Evolutionary conservation across 1,140 invertebrate genomes (phyloP).

Genomic region (Drosophila subobscura): DNA sequence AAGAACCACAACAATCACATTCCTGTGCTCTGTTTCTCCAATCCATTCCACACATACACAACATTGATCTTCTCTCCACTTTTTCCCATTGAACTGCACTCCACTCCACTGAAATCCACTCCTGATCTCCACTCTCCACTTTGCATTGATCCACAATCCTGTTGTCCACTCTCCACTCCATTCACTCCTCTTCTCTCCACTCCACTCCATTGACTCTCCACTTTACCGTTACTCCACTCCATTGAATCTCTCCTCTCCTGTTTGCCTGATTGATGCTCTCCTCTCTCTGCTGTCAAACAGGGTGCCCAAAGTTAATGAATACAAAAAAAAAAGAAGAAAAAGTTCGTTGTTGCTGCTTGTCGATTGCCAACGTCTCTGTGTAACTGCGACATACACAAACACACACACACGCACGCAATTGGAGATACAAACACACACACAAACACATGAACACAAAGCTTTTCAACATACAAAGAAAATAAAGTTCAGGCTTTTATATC

Average conservation of each 20-base stretch:
- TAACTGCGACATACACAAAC: constrained; percentile 60
- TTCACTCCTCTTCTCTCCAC: too few species aligned
- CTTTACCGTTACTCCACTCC: too few species aligned
- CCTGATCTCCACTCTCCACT: too few species aligned
- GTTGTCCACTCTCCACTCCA: too few species aligned
- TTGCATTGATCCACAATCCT: too few species aligned
- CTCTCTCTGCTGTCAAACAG: constrained; percentile 66
- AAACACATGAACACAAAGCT: constrained; percentile 16
- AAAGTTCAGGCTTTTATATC: constrained; percentile 3
- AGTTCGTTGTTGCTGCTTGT: constrained; percentile 81
- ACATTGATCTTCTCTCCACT: not conserved
- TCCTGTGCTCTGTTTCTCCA: constrained; percentile 45
- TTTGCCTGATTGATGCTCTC: constrained; percentile 16
- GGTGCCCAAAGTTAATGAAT: constrained; percentile 49
- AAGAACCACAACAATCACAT: constrained; percentile 36
- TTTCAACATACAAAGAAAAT: constrained; percentile 16
- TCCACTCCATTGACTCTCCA: too few species aligned
- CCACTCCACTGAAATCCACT: not conserved
- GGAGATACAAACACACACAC: constrained; percentile 7
- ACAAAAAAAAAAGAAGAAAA: constrained; percentile 23
- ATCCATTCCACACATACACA: constrained; percentile 2
- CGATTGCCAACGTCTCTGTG: constrained; percentile 79
- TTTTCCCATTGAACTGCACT: constrained; percentile 8
- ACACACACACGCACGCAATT: constrained; percentile 44
- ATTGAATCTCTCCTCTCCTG: too few species aligned